These are phyloP conservation scores for Tiliqua scincoides DNA, from an alignment of 2,113 vertebrate species.

Conservation along the genomic window DNA sequence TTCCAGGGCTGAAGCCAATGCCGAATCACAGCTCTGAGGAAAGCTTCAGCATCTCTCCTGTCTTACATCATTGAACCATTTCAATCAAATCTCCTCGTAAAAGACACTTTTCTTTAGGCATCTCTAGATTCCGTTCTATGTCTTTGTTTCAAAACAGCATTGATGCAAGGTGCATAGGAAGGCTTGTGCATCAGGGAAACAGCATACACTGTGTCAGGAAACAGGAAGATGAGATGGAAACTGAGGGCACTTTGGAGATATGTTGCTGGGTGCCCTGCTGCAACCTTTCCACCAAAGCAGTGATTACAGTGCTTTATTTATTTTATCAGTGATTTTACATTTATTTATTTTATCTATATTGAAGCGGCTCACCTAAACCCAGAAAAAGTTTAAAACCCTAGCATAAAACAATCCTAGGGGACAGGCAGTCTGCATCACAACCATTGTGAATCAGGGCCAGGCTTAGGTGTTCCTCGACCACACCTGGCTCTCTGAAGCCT, in stretches of 20 bases:
- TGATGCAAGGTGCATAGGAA: conserved; percentile 14
- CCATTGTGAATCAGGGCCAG: no score
- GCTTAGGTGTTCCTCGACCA: no score
- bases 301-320: neutral
- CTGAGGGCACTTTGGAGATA: conserved; percentile 29
- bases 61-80: neutral
- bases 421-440: no score
- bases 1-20: conserved; percentile 55
- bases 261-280: neutral
- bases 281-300: conserved; percentile 12
- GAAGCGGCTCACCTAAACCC: no score
- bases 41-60: neutral
- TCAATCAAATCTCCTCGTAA: neutral
- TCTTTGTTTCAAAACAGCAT: conserved; percentile 48
- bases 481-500: no score
- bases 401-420: no score
- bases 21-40: conserved; percentile 41
- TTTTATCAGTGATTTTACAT: no score
- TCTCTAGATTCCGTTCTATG: conserved; percentile 62
- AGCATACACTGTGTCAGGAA: accelerated
- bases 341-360: no score
- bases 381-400: no score
- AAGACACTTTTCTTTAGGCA: neutral
- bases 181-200: neutral
- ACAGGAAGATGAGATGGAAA: neutral